A percentile compares a stretch with the other conserved stretches of the same genome.
phyloP scores from a whole-genome alignment of 1,140 invertebrate species.

The Atta texana region DNA sequence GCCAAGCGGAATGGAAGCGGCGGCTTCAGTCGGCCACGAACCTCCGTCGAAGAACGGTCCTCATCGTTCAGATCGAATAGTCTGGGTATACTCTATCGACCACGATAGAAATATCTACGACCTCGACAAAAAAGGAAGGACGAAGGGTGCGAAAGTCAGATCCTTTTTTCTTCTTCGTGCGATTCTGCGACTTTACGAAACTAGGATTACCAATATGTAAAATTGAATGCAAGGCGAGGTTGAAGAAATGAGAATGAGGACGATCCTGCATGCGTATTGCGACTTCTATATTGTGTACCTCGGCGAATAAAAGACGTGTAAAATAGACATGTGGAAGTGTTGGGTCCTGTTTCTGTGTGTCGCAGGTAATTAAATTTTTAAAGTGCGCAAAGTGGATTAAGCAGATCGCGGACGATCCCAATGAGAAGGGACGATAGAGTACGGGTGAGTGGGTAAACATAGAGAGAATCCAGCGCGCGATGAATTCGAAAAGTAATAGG shows the following conservation, averaged over 20 bases:
- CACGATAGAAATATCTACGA: neutral
- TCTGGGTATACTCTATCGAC: neutral
- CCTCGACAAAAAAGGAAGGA: neutral
- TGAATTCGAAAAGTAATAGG: neutral
- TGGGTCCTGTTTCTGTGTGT: conserved; percentile 74
- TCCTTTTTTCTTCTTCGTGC: neutral
- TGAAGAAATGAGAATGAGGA: conserved; percentile 71
- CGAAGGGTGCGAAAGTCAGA: neutral
- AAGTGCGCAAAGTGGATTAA: conserved; percentile 48
- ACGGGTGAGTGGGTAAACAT: neutral
- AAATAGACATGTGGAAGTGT: conserved; percentile 74
- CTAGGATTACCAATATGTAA: conserved; percentile 18
- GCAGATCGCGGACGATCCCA: neutral
- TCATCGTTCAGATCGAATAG: conserved; percentile 1
- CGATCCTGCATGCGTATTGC: conserved; percentile 45
- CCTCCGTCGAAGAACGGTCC: conserved; percentile 78
- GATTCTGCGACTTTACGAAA: neutral
- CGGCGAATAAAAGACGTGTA: conserved; percentile 63
- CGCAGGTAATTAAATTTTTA: conserved; percentile 76
- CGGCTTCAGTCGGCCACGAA: conserved; percentile 82
- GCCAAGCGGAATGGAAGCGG: conserved; percentile 72
- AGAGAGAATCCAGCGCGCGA: neutral
- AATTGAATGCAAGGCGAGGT: conserved; percentile 15
- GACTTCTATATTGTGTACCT: conserved; percentile 41
- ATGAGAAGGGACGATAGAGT: conserved; percentile 13